These are phyloP conservation scores for Ernsta delagoae DNA, from an alignment of 2,888 invertebrate species.

Conservation along the genomic window DNA sequence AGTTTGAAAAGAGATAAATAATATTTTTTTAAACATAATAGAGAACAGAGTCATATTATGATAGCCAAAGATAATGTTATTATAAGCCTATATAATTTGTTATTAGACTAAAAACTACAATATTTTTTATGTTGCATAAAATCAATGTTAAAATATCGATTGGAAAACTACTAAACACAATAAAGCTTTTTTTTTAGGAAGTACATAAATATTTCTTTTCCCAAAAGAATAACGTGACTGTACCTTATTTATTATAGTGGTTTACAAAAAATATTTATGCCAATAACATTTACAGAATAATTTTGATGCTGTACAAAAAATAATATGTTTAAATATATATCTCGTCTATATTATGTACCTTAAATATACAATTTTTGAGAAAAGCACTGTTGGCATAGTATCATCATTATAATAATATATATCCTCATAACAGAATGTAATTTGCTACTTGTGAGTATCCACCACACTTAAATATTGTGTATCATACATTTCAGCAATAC, in stretches of 20 bases:
- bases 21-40: conserved; percentile 13
- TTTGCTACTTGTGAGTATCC: conserved; percentile 20
- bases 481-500: conserved; percentile 28
- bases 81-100: conserved; percentile 17
- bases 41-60: conserved; percentile 19
- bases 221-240: conserved; percentile 79
- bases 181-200: conserved; percentile 67
- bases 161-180: conserved; percentile 51
- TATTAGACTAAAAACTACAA: conserved; percentile 29
- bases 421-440: conserved; percentile 27
- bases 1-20: neutral
- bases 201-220: conserved; percentile 78
- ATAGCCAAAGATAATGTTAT: conserved; percentile 25
- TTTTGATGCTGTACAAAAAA: conserved; percentile 61
- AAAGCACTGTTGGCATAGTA: conserved; percentile 74
- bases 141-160: conserved; percentile 42
- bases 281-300: conserved; percentile 57
- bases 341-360: conserved; percentile 52
- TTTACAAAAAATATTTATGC: conserved; percentile 60
- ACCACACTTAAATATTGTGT: neutral
- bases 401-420: conserved; percentile 42
- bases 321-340: conserved; percentile 50
- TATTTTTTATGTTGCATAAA: no score
- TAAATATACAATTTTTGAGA: conserved; percentile 55
- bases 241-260: conserved; percentile 53